A percentile compares a stretch with the other conserved stretches of the same genome.
Evolutionary conservation across 2,888 invertebrate species (phyloP).

Genomic region (Chrysodeixis includens): DNA sequence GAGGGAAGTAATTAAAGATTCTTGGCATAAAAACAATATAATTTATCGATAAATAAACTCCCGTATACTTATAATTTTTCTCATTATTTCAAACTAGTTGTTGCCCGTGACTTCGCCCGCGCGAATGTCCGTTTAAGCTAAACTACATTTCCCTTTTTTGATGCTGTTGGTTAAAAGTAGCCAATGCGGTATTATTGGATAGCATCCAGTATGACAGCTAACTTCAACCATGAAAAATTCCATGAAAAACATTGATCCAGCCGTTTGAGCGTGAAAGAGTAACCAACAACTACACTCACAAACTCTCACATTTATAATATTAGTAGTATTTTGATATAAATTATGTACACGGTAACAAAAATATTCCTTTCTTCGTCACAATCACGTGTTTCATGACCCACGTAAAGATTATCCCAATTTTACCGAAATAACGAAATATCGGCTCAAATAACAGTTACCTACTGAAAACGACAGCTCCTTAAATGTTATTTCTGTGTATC

Average conservation of each 20-base stretch:
- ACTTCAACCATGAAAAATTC: no score
- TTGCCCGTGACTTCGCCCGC: no score
- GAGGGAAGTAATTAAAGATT: not conserved
- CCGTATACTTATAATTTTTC: not conserved
- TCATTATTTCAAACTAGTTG: no score
- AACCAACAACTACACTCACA: no score
- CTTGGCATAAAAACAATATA: not conserved
- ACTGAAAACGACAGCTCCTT: slow-evolving; percentile 23
- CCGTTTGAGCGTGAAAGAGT: no score
- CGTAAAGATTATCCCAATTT: not conserved
- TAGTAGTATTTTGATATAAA: not conserved
- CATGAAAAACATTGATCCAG: no score
- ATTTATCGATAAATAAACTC: not conserved
- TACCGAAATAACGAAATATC: slow-evolving; percentile 8
- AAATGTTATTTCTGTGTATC: slow-evolving; percentile 19
- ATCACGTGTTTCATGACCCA: not conserved
- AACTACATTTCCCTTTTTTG: no score
- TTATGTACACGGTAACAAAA: not conserved
- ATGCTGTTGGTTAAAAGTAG: no score
- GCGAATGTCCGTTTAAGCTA: no score
- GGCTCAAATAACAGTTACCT: slow-evolving; percentile 1
- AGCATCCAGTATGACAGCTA: no score
- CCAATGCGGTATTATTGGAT: no score
- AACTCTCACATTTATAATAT: no score
- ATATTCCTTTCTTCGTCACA: not conserved